A percentile compares a stretch with the other conserved stretches of the same genome.
Conservation (phyloP, 2,888 invertebrate genomes). For the Emesis russula region DNA sequence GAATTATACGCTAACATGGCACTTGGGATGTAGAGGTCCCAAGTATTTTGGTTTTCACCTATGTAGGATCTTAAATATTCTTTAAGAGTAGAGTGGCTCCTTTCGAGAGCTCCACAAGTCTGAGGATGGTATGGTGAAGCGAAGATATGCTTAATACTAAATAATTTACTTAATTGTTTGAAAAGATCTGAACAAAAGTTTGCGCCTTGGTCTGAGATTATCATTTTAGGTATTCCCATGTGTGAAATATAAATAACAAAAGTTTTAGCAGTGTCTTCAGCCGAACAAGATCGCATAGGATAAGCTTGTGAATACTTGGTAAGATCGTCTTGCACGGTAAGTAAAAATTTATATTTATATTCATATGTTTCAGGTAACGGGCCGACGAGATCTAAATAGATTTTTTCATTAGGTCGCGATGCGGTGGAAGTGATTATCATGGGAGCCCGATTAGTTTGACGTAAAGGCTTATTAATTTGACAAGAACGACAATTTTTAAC, state of each 20-base stretch:
- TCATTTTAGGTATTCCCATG: conserved; percentile 22
- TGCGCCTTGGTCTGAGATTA: conserved; percentile 11
- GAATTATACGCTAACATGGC: background rate
- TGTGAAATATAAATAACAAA: conserved; percentile 1
- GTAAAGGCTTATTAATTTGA: conserved; percentile 3
- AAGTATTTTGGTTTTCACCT: conserved; percentile 11
- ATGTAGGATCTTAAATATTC: conserved; percentile 32
- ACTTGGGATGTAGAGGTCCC: conserved; percentile 10
- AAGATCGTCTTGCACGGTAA: conserved; percentile 21
- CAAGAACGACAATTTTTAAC: background rate
- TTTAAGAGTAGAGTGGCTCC: conserved; percentile 38
- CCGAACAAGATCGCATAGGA: conserved; percentile 26
- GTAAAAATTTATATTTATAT: conserved; percentile 24
- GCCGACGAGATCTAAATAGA: conserved; percentile 22
- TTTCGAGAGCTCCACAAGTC: background rate
- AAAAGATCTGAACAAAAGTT: conserved; percentile 20
- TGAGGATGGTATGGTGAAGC: background rate
- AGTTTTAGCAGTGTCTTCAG: conserved; percentile 6
- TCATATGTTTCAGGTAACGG: conserved; percentile 10
- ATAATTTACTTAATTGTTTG: conserved; percentile 2
- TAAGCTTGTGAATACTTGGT: conserved; percentile 18
- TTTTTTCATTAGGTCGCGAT: conserved; percentile 24
- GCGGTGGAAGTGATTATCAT: conserved; percentile 29
- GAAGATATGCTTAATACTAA: conserved; percentile 14
- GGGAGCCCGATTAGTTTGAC: conserved; percentile 19